A percentile compares a stretch with the other conserved stretches of the same genome.
Evolutionary conservation across 2,113 vertebrate species (phyloP).

Genomic region (Poicephalus meyeri): DNA sequence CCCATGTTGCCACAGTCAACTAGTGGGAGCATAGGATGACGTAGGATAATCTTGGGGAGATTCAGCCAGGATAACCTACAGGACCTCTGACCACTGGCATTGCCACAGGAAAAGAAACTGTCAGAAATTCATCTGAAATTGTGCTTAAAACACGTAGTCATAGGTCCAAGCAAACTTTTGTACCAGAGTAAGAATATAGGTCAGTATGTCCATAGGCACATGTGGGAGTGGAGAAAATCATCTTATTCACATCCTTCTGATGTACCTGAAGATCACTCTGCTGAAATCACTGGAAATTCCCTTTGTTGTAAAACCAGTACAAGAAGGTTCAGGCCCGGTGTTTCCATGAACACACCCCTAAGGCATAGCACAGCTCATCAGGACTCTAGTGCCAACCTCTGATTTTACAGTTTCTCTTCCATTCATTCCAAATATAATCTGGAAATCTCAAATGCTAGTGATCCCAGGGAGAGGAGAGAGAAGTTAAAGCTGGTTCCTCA

Average conservation of each 20-base stretch:
- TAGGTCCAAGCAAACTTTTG: not conserved
- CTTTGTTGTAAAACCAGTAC: not conserved
- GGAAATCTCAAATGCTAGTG: not conserved
- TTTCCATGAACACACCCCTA: not conserved
- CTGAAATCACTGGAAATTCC: not conserved
- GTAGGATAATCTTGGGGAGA: not conserved
- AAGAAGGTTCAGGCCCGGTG: not conserved
- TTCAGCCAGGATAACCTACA: not conserved
- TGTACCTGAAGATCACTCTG: accelerated
- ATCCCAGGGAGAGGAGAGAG: not conserved
- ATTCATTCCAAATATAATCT: not conserved
- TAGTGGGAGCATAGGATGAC: not conserved
- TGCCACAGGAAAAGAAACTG: not conserved
- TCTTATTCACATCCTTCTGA: not conserved
- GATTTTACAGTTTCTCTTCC: not conserved
- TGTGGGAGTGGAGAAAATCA: not conserved
- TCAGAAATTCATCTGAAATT: not conserved
- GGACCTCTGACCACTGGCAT: not conserved
- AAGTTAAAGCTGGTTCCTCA: not conserved
- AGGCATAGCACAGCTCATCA: not conserved
- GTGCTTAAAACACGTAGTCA: not conserved
- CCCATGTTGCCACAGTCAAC: accelerated
- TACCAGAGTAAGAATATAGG: not conserved
- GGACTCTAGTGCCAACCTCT: not conserved
- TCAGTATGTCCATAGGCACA: not conserved